phyloP scores from a whole-genome alignment of 1,140 invertebrate genomes.

The Hypsibius dujardini region DNA sequence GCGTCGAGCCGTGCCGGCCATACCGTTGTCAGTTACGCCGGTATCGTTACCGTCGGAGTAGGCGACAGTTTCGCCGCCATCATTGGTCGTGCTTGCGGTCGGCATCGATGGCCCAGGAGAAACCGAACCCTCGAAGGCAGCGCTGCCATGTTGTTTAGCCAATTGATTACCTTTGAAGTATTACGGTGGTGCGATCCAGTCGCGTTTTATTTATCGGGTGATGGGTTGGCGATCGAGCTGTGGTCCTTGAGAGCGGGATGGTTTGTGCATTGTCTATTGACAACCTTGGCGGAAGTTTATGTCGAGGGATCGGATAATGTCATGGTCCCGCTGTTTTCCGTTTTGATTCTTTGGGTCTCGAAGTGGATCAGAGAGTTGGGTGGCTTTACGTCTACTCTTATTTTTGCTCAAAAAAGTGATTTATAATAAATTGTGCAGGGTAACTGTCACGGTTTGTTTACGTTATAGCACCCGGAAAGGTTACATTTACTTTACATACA shows the following conservation, averaged over 20 bases:
- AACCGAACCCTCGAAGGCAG: conserved; percentile 9
- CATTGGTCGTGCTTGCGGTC: neutral
- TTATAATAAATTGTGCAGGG: too few species aligned
- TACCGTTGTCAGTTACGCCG: neutral
- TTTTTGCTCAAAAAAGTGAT: too few species aligned
- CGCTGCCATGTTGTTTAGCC: neutral
- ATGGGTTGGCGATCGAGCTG: neutral
- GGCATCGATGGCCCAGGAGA: neutral
- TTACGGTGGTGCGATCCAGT: neutral
- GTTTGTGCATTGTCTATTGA: neutral
- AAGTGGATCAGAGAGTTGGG: too few species aligned
- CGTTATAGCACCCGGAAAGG: too few species aligned
- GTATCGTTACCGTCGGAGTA: neutral
- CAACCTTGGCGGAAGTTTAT: neutral
- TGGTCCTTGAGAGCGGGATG: neutral
- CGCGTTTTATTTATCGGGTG: neutral
- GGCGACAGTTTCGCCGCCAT: conserved; percentile 10
- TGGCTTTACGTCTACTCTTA: too few species aligned
- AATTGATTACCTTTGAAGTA: neutral
- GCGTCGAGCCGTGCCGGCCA: neutral
- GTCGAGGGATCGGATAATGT: neutral
- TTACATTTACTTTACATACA: too few species aligned
- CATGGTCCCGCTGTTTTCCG: neutral
- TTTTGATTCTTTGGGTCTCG: neutral
- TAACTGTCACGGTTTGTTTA: too few species aligned